These are phyloP conservation scores for Hypomesus transpacificus DNA, from an alignment of 2,113 vertebrate species.

Conservation along the genomic window DNA sequence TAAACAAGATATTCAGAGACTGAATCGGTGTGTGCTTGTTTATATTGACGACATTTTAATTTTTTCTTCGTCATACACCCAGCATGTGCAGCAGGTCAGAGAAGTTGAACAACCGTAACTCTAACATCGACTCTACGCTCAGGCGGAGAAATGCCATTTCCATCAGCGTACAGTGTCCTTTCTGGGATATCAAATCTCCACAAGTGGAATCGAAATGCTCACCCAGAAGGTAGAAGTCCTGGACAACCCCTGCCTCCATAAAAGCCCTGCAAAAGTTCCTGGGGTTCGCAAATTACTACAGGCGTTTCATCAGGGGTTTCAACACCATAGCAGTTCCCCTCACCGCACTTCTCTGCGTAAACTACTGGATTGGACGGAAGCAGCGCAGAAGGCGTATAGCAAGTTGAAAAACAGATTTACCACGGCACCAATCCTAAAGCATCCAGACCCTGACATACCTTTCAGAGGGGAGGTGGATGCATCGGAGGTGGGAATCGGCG, in stretches of 20 bases:
- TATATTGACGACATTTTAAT: neutral
- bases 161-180: neutral
- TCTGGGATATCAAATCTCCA: neutral
- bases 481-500: neutral
- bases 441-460: neutral
- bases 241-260: neutral
- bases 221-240: neutral
- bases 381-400: neutral
- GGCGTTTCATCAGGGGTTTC: neutral
- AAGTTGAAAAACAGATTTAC: neutral
- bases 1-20: neutral
- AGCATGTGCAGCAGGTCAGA: neutral
- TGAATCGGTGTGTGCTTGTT: neutral
- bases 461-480: neutral
- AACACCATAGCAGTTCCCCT: neutral
- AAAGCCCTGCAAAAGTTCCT: neutral
- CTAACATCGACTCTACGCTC: neutral
- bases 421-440: neutral
- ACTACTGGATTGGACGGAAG: neutral
- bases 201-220: neutral
- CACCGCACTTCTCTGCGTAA: neutral
- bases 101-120: neutral
- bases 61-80: neutral
- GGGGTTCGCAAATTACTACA: neutral
- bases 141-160: neutral